Evolutionary conservation across 2,113 vertebrate species (phyloP), one percentile per base, ranked within the genome.

Genomic region (Megaptera novaeangliae): DNA sequence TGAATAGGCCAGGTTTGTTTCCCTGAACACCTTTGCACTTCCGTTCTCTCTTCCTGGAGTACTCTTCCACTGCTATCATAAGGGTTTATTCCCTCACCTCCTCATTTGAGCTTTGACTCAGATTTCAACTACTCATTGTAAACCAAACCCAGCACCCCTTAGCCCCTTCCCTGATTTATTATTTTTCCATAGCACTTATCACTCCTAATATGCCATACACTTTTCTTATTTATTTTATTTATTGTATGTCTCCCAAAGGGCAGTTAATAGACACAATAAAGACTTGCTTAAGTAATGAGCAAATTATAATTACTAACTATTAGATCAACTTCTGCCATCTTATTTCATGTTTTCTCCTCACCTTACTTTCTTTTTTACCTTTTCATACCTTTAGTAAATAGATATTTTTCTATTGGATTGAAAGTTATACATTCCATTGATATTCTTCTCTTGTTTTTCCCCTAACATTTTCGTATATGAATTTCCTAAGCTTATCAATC

Each of bases 41-140:
- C 46, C 1, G 5, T 80, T 15, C 3, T 1, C 23, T 87, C 46
- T 80, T 55, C n/a, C 27, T 0, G 0, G n/a, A 10, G 25, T 23
- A 1, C 44, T 21, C n/a, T 68, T 52, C 7, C n/a, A 13, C 5
- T 66, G 25, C 12, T 91, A 6, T 80, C 72, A 39, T 90, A 52
- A 90, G 44, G 44, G 44, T 64, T 52, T 52, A 39, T 31, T 55
- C 3, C 46, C 11, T 91, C 2, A 34, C 13, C 8, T 68, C 18
- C 61, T 55, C 3, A 77, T 44, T 11, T n/a, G 31, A 68, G 18
- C n/a, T 68, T 68, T 25, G 46, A 27, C 12, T 66, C 12, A 91
- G 14, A 55, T 23, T 55, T 80, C 34, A 80, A 8, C 15, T 55
- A 57, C 21, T 57, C n/a, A 57, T 21, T 77, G 36, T 31, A 86